Conservation (phyloP, 2,113 vertebrate genomes). For the Naja naja region DNA sequence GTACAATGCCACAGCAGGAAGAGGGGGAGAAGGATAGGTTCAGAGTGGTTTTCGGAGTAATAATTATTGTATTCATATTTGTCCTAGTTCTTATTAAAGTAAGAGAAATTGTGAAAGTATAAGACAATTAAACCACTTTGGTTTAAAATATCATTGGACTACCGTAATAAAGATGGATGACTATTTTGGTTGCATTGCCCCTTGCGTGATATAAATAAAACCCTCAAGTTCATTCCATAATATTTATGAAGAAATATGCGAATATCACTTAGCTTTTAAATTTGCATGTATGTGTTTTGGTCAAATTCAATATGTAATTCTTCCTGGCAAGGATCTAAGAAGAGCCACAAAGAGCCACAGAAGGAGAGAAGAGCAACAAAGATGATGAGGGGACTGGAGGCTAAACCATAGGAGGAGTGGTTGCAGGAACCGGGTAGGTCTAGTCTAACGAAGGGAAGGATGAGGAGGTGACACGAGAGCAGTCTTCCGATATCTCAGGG, state of each 20-base stretch:
- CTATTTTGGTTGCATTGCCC: background rate
- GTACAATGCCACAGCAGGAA: background rate
- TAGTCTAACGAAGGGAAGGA: too few relatives aligned
- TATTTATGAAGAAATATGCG: background rate
- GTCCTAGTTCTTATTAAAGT: background rate
- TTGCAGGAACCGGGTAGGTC: too few relatives aligned
- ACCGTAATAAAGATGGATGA: background rate
- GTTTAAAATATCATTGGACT: background rate
- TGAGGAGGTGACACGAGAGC: too few relatives aligned
- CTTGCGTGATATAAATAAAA: background rate
- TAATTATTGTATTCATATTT: background rate
- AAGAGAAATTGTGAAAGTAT: background rate
- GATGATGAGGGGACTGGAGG: background rate
- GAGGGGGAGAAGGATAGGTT: background rate
- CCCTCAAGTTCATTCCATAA: background rate
- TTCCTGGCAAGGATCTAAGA: background rate
- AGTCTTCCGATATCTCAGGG: too few relatives aligned
- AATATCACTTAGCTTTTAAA: background rate
- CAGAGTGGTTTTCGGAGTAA: background rate
- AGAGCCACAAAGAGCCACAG: background rate
- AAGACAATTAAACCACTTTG: background rate
- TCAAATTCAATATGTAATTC: background rate
- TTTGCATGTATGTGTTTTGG: background rate
- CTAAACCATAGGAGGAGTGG: too few relatives aligned
- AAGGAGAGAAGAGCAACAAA: background rate